phyloP scores from a whole-genome alignment of 2,888 invertebrate genomes.

The Heteromurus nitidus region DNA sequence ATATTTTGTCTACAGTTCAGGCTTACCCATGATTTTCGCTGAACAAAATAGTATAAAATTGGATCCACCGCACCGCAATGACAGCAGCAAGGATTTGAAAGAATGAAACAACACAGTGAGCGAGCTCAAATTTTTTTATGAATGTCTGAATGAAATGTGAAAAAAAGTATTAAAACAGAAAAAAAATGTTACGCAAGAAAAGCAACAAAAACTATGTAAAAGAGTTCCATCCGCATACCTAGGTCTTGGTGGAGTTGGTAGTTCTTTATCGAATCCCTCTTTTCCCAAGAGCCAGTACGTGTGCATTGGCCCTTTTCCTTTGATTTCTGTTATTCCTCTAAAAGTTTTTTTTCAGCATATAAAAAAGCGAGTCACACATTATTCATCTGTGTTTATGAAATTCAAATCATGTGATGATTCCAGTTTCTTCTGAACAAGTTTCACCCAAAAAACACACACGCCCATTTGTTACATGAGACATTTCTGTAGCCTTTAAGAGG shows the following conservation, averaged over 20 bases:
- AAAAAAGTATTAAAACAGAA: constrained; percentile 29
- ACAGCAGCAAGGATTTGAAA: constrained; percentile 4
- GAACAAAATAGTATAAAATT: constrained; percentile 25
- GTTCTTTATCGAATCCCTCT: constrained; percentile 87
- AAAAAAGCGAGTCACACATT: constrained; percentile 1
- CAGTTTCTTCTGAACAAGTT: not conserved
- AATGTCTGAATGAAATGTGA: not conserved
- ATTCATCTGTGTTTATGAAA: constrained; percentile 23
- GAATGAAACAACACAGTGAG: not conserved
- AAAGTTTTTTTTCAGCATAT: not conserved
- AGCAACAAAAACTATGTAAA: constrained; percentile 20
- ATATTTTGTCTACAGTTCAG: no score
- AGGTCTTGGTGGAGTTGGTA: constrained; percentile 86
- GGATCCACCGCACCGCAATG: constrained; percentile 33
- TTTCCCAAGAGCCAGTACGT: constrained; percentile 93
- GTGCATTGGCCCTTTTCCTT: constrained; percentile 91
- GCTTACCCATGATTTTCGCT: constrained; percentile 57
- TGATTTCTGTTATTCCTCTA: constrained; percentile 89
- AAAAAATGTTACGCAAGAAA: not conserved
- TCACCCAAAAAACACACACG: not conserved
- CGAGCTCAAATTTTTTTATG: not conserved
- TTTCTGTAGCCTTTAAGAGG: no score
- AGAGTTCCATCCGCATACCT: constrained; percentile 80
- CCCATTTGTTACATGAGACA: no score
- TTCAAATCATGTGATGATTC: constrained; percentile 24